phyloP scores from a whole-genome alignment of 2,797 vertebrate genomes.

The Smutsia temminckii region DNA sequence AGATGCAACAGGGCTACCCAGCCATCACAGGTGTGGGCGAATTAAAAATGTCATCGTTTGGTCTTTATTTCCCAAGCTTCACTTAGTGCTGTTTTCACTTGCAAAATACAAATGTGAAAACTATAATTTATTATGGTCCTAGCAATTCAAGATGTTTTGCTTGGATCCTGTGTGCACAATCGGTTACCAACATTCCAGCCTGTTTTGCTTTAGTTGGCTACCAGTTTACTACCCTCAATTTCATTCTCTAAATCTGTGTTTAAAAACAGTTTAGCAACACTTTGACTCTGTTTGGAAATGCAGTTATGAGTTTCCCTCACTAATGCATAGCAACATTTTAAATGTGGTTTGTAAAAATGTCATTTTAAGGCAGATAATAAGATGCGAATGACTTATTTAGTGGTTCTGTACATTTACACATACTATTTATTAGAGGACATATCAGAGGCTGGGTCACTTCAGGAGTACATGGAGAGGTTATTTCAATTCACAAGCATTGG shows the following conservation, averaged over 20 bases:
- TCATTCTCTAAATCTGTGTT: conserved; percentile 86
- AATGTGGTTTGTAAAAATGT: conserved; percentile 64
- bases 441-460: conserved; percentile 65
- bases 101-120: conserved; percentile 87
- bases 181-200: conserved; percentile 86
- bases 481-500: conserved; percentile 63
- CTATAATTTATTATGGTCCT: conserved; percentile 87
- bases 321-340: conserved; percentile 51
- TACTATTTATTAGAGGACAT: conserved; percentile 58
- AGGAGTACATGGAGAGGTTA: conserved; percentile 57
- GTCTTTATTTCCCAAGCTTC: conserved; percentile 81
- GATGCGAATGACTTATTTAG: conserved; percentile 65
- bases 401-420: conserved; percentile 63
- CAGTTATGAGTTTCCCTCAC: conserved; percentile 65
- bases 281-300: conserved; percentile 82
- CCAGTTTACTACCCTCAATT: conserved; percentile 85
- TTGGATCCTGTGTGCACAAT: conserved; percentile 83
- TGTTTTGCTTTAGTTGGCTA: conserved; percentile 88
- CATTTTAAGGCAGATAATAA: conserved; percentile 54
- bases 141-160: conserved; percentile 89
- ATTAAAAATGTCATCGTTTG: conserved; percentile 80
- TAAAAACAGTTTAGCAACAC: conserved; percentile 85
- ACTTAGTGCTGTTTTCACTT: conserved; percentile 86
- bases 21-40: conserved; percentile 58
- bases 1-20: conserved; percentile 17